Evolutionary conservation across 2,797 vertebrate genomes (phyloP), one percentile per base, ranked within the genome.

Genomic region (Sparidentex hasta): DNA sequence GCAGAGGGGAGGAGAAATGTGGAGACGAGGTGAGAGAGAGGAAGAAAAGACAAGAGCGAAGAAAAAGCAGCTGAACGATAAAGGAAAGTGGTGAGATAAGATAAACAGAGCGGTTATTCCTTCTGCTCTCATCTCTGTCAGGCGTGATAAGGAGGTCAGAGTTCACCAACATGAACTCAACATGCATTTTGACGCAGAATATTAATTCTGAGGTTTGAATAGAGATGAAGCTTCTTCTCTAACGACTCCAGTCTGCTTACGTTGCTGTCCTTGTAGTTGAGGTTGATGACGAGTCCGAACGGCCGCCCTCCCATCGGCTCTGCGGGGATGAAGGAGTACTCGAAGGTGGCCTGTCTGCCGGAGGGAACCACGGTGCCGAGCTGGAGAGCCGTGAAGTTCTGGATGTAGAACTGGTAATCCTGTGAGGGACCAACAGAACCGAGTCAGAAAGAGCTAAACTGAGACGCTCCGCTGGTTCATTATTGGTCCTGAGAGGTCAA

Each of bases 401-500:
- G 98, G 90, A 99, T 99, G 78, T 97, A 99, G 91, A 99, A 99
- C 94, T 99, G 98, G 79, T 98, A 99, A 90, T 99, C 98, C 89
- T 99, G 97, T 65, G 1, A 1, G 14, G 0, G 17, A 5, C 3
- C 0, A 1, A 54, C 1, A 1, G 21, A 27, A 41, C 14, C 14
- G 1, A 3, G 61, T 76, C 13, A 76, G 50, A 70, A 12, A 54
- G 16, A n/a, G n/a, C 25, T 7, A 11, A 20, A 13, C 41, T 29
- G 52, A n/a, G 38, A 52, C 7, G 11, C 21, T 50, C 2, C 2
- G 9, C 3, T 2, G 43, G 18, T 48, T 50, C 7, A 1, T 33
- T 33, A 33, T 33, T 7, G 29, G 29, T 7, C 29, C 29, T 7
- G 29, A 33, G 29, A 7, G 8, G 33, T 33, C 33, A 33, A 33